Evolutionary conservation across 2,797 vertebrate genomes (phyloP), one percentile per base, ranked within the genome.

Genomic region (Aeoliscus strigatus): DNA sequence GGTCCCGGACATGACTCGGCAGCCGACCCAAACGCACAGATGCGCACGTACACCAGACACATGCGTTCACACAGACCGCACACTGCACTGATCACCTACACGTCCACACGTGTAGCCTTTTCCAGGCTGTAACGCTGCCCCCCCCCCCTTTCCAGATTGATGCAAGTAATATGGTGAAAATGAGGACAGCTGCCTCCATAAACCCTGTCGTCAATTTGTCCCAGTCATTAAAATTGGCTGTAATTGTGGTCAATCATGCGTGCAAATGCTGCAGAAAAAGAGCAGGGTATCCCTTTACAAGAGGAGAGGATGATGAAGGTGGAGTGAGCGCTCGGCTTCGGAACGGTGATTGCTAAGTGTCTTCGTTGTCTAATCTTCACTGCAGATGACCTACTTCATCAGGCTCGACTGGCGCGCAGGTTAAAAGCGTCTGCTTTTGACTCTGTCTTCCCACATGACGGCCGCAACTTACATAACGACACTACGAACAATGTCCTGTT

Each of bases 161-260:
- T 70, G 56, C 62, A 60, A 62, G 48, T 60, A 61, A 63, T 53
- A 49, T n/a, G 27, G 43, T 57, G 51, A 60, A 76, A 73, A 79
- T 65, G 42, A 72, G 58, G 75, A 71, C 75, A 70, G 70, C 73
- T 74, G 73, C 36, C 56, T 43, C 46, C 58, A 73, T 75, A 73
- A 78, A 75, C 57, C 32, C 67, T 62, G 68, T 82, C 76, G 60
- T 83, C 81, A 82, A 83, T 84, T 83, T 84, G 81, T 83, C 75
- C 44, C 40, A 50, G 50, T 73, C 64, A 77, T 86, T 83, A 77
- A 73, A 77, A 75, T 51, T 58, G 69, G 27, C 74, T 72, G 61
- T 74, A 80, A 84, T 81, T 82, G 76, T 36, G 67, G 75, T 76
- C 80, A 80, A 74, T 86, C 77, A 79, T 65, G 66, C 38, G 67